Base-by-base conservation (phyloP, 1,140 invertebrate species). In the Habropoda laboriosa region DNA sequence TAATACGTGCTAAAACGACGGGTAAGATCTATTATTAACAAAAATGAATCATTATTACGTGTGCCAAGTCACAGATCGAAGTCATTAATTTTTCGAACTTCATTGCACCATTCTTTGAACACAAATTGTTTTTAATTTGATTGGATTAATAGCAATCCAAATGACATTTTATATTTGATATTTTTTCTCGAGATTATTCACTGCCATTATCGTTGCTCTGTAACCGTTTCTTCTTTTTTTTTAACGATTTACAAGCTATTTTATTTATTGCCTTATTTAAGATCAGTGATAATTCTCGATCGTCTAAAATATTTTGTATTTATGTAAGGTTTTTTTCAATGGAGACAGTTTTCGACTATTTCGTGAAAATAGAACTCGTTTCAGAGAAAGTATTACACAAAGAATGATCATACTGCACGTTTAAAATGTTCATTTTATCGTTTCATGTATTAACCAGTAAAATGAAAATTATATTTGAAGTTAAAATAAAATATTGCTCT, bases 181-280 rank as follows among this genome's bases (percentile, higher is more conserved):
- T 53, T 27, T 82, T 77, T 2, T 63, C 86, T 86, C 51, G 70
- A 83, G 86, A 88, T 89, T 87, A 88, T 89, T 86, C 88, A 90
- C 89, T 90, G 89, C 89, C 89, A 90, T 88, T 88, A 82, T 88
- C 87, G 79, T 87, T 86, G 79, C 80, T 88, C 58, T 68, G 79
- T 78, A 45, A 84, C 55, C 57, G 53, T 24, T 51, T 70, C 66
- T 53, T 51, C 35, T 63, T 38, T 68, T 79, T 75, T 76, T 78
- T 63, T 80, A 67, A 83, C 74, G 76, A 40, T 61, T 30, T 79
- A 78, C 74, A 64, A 80, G 16, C 27, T 60, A 78, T 63, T 81
- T 79, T 85, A 83, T 87, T 88, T 83, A 88, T 87, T 88, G 74
- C 64, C 80, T 87, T 85, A 32, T 67, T 55, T 81, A 72, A 81